Evolutionary conservation across 1,140 invertebrate species (phyloP).

Genomic region (Riptortus pedestris): DNA sequence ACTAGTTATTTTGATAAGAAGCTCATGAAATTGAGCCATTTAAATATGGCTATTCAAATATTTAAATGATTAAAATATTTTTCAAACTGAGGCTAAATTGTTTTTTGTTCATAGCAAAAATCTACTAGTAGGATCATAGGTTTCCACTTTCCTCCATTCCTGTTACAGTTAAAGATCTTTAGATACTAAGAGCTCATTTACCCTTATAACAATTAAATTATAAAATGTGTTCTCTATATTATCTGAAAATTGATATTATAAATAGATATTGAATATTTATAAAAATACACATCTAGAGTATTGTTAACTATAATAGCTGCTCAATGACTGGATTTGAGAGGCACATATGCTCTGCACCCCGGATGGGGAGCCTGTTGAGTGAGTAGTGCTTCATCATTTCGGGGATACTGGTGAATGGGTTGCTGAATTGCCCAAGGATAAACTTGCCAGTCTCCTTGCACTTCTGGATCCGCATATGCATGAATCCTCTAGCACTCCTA

Average conservation of each 20-base stretch:
- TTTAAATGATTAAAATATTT: too few relatives aligned
- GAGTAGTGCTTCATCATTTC: slow-evolving; percentile 89
- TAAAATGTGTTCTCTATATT: background rate
- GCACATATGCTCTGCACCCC: slow-evolving; percentile 90
- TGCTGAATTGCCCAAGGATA: slow-evolving; percentile 82
- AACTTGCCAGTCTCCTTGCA: slow-evolving; percentile 58
- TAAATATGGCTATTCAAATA: too few relatives aligned
- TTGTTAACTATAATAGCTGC: slow-evolving; percentile 54
- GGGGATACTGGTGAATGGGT: slow-evolving; percentile 79
- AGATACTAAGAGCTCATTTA: background rate
- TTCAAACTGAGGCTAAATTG: too few relatives aligned
- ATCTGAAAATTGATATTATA: background rate
- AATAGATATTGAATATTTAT: background rate
- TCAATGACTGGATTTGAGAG: slow-evolving; percentile 77
- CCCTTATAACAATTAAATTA: background rate
- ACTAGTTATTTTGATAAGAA: too few relatives aligned
- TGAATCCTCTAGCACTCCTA: slow-evolving; percentile 84
- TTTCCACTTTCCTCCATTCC: background rate
- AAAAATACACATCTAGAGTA: background rate
- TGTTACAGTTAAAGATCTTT: background rate
- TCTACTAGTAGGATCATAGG: background rate
- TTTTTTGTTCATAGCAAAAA: background rate
- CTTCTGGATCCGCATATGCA: slow-evolving; percentile 87
- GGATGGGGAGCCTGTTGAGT: slow-evolving; percentile 79
- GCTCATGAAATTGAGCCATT: too few relatives aligned